A percentile compares a stretch with the other conserved stretches of the same genome.
Evolutionary conservation across 2,113 vertebrate species (phyloP).

Genomic region (Meriones unguiculatus): DNA sequence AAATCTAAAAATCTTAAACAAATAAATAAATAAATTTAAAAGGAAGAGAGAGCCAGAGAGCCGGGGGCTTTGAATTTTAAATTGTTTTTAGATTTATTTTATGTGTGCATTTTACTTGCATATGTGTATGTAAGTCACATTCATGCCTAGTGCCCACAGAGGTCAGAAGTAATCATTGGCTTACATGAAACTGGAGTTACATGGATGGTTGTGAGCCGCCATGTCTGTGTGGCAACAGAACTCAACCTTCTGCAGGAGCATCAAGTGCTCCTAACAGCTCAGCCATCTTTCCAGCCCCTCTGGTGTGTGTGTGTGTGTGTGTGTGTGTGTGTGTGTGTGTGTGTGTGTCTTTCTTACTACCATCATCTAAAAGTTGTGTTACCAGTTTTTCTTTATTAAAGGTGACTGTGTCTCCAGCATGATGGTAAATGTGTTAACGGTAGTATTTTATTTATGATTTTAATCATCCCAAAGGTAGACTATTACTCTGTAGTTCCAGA

Average conservation of each 20-base stretch:
- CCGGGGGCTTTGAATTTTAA: not conserved
- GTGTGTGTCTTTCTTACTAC: not conserved
- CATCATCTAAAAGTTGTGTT: slow-evolving; percentile 3
- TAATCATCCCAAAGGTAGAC: not conserved
- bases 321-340: no score
- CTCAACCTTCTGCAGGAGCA: not conserved
- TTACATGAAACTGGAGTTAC: not conserved
- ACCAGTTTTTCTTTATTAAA: slow-evolving; percentile 42
- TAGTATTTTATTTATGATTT: slow-evolving; percentile 39
- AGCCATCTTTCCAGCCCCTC: not conserved
- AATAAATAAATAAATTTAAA: not conserved
- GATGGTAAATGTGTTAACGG: slow-evolving; percentile 21
- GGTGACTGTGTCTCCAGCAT: not conserved
- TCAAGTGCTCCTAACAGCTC: not conserved
- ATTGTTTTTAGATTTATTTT: not conserved
- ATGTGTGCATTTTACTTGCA: not conserved
- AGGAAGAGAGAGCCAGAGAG: not conserved
- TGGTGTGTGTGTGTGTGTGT: not conserved
- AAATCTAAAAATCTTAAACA: not conserved
- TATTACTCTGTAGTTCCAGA: not conserved
- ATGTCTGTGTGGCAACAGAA: not conserved
- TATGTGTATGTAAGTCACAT: not conserved
- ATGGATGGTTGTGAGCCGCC: not conserved
- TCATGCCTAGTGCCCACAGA: not conserved
- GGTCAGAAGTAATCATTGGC: not conserved